phyloP scores from a whole-genome alignment of 2,888 invertebrate species.

The Spilarctia lutea region DNA sequence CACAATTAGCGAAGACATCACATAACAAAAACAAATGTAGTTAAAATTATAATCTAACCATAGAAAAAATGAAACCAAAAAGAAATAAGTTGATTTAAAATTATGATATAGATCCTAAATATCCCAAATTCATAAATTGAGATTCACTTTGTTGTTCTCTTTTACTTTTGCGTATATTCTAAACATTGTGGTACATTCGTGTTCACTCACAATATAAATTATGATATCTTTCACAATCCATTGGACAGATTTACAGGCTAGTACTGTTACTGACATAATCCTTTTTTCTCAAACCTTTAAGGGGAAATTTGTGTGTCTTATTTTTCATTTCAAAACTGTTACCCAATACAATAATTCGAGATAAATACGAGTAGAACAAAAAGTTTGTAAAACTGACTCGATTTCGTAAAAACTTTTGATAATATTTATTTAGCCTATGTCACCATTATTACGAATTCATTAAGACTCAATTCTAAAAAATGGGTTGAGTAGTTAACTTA shows the following conservation, averaged over 20 bases:
- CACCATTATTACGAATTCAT: too few relatives aligned
- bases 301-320: not conserved
- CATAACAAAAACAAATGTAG: not conserved
- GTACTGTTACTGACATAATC: not conserved
- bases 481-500: too few relatives aligned
- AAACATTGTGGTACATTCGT: not conserved
- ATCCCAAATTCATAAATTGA: too few relatives aligned
- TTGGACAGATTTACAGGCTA: not conserved
- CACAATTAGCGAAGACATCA: not conserved
- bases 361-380: constrained; percentile 1
- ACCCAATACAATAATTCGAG: not conserved
- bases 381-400: too few relatives aligned
- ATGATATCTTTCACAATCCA: not conserved
- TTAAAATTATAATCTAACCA: not conserved
- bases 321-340: not conserved
- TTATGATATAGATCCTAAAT: too few relatives aligned
- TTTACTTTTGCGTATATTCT: not conserved
- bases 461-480: too few relatives aligned
- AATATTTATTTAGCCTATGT: too few relatives aligned
- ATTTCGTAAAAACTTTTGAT: too few relatives aligned
- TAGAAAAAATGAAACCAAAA: too few relatives aligned
- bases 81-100: too few relatives aligned
- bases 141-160: too few relatives aligned
- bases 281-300: not conserved
- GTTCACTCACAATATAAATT: not conserved